Evolutionary conservation across 2,113 vertebrate species (phyloP).

Genomic region (Clarias macrocephalus): DNA sequence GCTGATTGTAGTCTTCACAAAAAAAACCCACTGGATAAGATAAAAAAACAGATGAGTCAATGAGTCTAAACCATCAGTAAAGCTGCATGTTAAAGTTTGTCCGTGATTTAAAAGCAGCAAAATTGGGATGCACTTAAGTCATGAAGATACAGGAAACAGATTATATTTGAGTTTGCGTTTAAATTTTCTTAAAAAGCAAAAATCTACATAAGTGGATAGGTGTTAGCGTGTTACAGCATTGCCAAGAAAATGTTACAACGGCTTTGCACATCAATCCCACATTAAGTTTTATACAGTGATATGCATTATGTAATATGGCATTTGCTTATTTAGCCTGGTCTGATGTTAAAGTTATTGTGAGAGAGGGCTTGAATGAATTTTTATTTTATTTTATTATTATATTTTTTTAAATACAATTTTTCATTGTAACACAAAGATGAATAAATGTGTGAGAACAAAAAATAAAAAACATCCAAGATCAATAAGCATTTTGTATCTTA

Average conservation of each 20-base stretch:
- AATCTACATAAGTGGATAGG: neutral
- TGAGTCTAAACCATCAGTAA: neutral
- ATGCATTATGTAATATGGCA: neutral
- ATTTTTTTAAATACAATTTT: no score
- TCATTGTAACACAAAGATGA: neutral
- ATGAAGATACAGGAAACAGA: neutral
- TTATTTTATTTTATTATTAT: no score
- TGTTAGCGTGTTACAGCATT: neutral
- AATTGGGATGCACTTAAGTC: neutral
- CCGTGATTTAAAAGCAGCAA: neutral
- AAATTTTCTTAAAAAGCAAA: neutral
- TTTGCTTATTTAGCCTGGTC: neutral
- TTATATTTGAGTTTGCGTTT: neutral
- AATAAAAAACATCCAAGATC: neutral
- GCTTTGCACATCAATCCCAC: neutral
- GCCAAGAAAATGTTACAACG: neutral
- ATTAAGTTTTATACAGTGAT: neutral
- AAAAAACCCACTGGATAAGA: neutral
- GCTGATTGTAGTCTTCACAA: neutral
- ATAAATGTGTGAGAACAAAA: neutral
- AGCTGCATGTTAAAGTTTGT: neutral
- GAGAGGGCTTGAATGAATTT: no score
- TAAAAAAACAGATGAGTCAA: neutral
- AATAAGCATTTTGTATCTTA: neutral
- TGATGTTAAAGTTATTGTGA: neutral